Evolutionary conservation across 1,140 invertebrate genomes (phyloP).

Genomic region (Babylonia areolata): DNA sequence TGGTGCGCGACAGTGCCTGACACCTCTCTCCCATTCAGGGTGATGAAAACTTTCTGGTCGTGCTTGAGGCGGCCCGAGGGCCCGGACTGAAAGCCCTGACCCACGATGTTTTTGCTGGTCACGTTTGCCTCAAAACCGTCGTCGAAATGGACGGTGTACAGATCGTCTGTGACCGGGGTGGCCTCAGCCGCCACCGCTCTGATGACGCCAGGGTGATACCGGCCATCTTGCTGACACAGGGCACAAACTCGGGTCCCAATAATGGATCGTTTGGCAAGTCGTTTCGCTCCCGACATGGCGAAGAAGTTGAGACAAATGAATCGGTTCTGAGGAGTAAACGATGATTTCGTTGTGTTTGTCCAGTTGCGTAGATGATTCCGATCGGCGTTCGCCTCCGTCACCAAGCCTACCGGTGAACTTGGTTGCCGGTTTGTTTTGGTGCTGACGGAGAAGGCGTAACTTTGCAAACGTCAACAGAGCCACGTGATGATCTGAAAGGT

Average conservation of each 20-base stretch:
- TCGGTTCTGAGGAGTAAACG: neutral
- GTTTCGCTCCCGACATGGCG: conserved; percentile 74
- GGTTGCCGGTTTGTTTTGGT: conserved; percentile 73
- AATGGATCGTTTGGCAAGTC: conserved; percentile 95
- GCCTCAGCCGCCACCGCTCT: conserved; percentile 80
- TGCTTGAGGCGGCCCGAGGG: conserved; percentile 79
- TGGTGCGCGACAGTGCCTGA: conserved; percentile 86
- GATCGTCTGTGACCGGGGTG: conserved; percentile 46
- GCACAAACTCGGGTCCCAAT: conserved; percentile 95
- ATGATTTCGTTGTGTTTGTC: neutral
- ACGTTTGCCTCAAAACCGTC: conserved; percentile 82
- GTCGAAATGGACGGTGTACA: conserved; percentile 89
- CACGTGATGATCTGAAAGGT: conserved; percentile 47
- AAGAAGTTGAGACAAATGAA: neutral
- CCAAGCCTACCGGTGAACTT: conserved; percentile 59
- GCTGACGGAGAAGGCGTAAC: conserved; percentile 57
- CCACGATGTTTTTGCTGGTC: conserved; percentile 89
- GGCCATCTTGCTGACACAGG: conserved; percentile 85
- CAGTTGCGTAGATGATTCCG: neutral
- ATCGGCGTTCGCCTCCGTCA: neutral
- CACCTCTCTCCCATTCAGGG: conserved; percentile 94
- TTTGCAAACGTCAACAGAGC: conserved; percentile 63
- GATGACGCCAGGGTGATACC: conserved; percentile 89
- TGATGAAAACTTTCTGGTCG: conserved; percentile 93
- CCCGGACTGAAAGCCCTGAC: conserved; percentile 90